Conservation (phyloP, 2,888 invertebrate species). For the Branchinecta sandiegonensis region DNA sequence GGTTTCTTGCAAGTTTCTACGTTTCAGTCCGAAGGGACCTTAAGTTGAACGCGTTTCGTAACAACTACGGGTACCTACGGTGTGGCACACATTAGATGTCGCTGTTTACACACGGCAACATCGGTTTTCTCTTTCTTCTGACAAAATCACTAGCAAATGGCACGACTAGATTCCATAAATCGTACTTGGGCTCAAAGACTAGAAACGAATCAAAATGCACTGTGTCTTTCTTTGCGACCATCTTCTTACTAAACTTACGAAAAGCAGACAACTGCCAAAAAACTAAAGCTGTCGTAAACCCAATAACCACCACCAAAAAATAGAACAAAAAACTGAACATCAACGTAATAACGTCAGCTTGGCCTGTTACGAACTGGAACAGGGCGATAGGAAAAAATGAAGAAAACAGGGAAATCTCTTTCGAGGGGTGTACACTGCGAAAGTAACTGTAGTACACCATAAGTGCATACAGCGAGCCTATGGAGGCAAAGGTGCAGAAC, state of each 20-base stretch:
- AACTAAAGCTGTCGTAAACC: neutral
- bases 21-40: too few relatives aligned
- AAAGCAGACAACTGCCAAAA: neutral
- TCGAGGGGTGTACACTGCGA: neutral
- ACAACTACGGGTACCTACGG: too few relatives aligned
- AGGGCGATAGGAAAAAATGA: neutral
- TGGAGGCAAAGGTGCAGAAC: slow-evolving; percentile 28
- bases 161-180: slow-evolving; percentile 17
- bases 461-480: slow-evolving; percentile 25
- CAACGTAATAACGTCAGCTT: neutral
- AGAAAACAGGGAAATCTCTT: neutral
- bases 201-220: slow-evolving; percentile 1
- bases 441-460: neutral
- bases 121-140: neutral
- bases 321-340: slow-evolving; percentile 5
- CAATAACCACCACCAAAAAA: slow-evolving; percentile 9
- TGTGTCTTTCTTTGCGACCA: neutral
- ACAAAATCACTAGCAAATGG: slow-evolving; percentile 17
- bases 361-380: neutral
- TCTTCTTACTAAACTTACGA: neutral
- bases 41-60: too few relatives aligned
- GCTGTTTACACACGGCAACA: neutral
- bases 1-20: too few relatives aligned
- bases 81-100: too few relatives aligned
- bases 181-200: slow-evolving; percentile 19